Base-by-base conservation (phyloP, 2,797 vertebrate genomes). In the Psittacula derbiana region DNA sequence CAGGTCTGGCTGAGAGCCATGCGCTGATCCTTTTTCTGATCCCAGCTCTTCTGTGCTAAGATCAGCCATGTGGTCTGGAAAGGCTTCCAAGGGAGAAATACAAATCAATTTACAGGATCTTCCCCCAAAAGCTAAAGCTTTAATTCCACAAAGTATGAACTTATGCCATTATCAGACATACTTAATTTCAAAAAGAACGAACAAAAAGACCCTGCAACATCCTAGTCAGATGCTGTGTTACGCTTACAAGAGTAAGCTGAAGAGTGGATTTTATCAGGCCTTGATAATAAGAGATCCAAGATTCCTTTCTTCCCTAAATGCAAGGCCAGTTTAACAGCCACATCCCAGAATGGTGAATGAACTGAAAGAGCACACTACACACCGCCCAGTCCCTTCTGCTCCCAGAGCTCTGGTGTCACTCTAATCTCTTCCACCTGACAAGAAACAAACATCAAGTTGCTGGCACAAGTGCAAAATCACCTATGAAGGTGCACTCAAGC, bases 1-100 rank as follows among this genome's bases (percentile, higher is more conserved):
- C 46, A 99, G 96, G 96, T 99, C 99, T 4, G 98, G 98, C 75
- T 99, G 99, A 12, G 99, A 99, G 87, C 98, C 98, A 0, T 98
- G 98, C 44, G 98, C 96, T 1, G 98, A 99, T 11, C 98, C 98
- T 75, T 99, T 99, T 57, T 98, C 98, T 12, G 98, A 99, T 52
- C 98, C 98, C 94, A 98, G 91, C 47, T 97, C 97, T 79, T 99
- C 98, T 0, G 98, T 69, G 50, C 92, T 94, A 50, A 99, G 96
- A 96, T 99, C 99, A 10, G 98, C 98, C 93, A 98, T 97, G 94
- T 98, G 98, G 69, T 99, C 99, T 74, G 98, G 98, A 97, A 99
- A 99, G 19, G 97, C 99, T 98, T 90, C 47, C 86, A 46, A 92
- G 40, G 70, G 31, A 96, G 2, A 91, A 40, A 65, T 2, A 82